Evolutionary conservation across 2,113 vertebrate genomes (phyloP).

Genomic region (Reinhardtius hippoglossoides): DNA sequence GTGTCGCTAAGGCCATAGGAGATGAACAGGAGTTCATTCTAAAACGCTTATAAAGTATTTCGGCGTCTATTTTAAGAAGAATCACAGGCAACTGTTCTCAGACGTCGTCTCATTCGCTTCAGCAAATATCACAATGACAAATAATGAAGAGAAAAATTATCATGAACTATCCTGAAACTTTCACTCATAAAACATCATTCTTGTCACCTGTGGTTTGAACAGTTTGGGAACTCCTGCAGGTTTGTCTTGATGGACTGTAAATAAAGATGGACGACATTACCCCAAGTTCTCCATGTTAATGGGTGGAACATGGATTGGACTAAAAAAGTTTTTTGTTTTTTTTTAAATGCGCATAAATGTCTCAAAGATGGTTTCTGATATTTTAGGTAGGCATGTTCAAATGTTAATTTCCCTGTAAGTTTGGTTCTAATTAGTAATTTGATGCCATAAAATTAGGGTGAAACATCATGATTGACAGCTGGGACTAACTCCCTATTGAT

Average conservation of each 20-base stretch:
- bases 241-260: not conserved
- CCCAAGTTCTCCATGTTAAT: too few relatives aligned
- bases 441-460: not conserved
- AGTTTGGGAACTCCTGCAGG: not conserved
- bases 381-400: too few relatives aligned
- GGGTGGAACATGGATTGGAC: too few relatives aligned
- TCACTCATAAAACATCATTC: not conserved
- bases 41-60: slow-evolving; percentile 5
- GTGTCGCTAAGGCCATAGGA: slow-evolving; percentile 50
- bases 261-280: too few relatives aligned
- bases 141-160: not conserved
- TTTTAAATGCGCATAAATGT: too few relatives aligned
- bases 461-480: not conserved
- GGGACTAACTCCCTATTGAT: too few relatives aligned
- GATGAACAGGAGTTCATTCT: slow-evolving; percentile 19
- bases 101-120: not conserved
- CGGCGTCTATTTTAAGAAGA: slow-evolving; percentile 14
- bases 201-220: not conserved
- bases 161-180: not conserved
- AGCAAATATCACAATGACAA: slow-evolving; percentile 3
- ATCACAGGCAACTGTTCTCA: slow-evolving; percentile 19
- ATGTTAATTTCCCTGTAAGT: too few relatives aligned
- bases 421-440: not conserved
- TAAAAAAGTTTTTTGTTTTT: too few relatives aligned
- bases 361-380: not conserved